Conservation (phyloP, 2,888 invertebrate genomes). For the Cheilosia scutellata region DNA sequence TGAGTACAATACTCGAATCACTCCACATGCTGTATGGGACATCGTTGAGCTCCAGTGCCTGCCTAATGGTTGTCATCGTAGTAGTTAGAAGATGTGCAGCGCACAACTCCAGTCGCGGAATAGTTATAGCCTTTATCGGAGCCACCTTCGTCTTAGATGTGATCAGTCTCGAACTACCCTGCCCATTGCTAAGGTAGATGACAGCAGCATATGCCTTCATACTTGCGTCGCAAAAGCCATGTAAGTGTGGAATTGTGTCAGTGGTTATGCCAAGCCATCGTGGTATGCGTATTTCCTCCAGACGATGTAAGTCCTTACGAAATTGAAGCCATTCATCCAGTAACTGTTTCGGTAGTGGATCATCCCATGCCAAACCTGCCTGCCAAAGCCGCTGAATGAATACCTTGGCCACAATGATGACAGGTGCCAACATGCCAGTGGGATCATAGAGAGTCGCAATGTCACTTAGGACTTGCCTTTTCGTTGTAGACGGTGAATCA, state of each 20-base stretch:
- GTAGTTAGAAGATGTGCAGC: conserved; percentile 32
- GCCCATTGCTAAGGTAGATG: conserved; percentile 11
- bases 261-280: conserved; percentile 35
- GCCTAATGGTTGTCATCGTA: conserved; percentile 16
- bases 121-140: conserved; percentile 15
- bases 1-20: conserved; percentile 35
- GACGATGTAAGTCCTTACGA: conserved; percentile 18
- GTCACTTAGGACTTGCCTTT: conserved; percentile 29
- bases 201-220: conserved; percentile 24
- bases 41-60: conserved; percentile 17
- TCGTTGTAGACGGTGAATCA: conserved; percentile 34
- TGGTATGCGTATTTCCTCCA: conserved; percentile 40
- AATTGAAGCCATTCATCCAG: conserved; percentile 43
- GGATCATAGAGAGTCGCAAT: conserved; percentile 28
- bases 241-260: not conserved
- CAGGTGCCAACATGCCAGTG: conserved; percentile 50
- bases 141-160: conserved; percentile 44
- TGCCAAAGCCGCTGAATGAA: conserved; percentile 43
- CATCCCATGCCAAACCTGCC: conserved; percentile 41
- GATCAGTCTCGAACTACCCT: not conserved
- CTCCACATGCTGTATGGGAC: conserved; percentile 23
- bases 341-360: conserved; percentile 32
- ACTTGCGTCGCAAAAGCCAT: conserved; percentile 53
- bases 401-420: conserved; percentile 46
- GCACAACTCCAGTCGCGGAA: conserved; percentile 35